Conservation (phyloP, 2,113 vertebrate genomes). For the Chascanopsetta lugubris region DNA sequence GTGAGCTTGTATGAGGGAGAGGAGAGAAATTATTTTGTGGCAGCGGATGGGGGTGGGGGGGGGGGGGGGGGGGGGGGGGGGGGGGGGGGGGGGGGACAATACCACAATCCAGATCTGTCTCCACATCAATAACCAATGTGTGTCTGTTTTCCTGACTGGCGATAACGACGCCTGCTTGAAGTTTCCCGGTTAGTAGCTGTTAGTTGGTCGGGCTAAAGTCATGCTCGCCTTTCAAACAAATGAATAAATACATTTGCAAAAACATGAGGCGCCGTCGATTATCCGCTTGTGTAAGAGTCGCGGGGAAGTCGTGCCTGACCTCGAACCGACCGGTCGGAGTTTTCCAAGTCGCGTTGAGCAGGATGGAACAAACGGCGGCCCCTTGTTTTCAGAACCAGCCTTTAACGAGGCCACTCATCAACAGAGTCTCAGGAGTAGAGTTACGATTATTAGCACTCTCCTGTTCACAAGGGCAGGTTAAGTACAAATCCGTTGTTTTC, state of each 20-base stretch:
- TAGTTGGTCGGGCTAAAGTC: slow-evolving; percentile 56
- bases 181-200: slow-evolving; percentile 43
- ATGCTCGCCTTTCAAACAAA: slow-evolving; percentile 30
- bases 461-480: too few species aligned
- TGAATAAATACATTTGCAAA: slow-evolving; percentile 22
- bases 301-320: too few species aligned
- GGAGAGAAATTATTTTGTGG: slow-evolving; percentile 52
- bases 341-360: too few species aligned
- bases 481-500: too few species aligned
- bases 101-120: slow-evolving; percentile 54
- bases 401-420: too few species aligned
- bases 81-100: too few species aligned
- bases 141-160: slow-evolving; percentile 49
- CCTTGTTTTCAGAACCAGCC: too few species aligned
- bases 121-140: slow-evolving; percentile 62
- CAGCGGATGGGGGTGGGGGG: slow-evolving; percentile 66
- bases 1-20: slow-evolving; percentile 60
- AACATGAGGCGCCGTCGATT: slow-evolving; percentile 31
- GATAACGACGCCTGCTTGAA: slow-evolving; percentile 55
- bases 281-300: slow-evolving; percentile 7
- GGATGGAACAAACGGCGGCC: too few species aligned
- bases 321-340: too few species aligned
- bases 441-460: too few species aligned
- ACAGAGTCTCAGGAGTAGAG: too few species aligned
- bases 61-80: slow-evolving; percentile 42